phyloP scores from a whole-genome alignment of 1,140 invertebrate genomes.

The Listronotus bonariensis region DNA sequence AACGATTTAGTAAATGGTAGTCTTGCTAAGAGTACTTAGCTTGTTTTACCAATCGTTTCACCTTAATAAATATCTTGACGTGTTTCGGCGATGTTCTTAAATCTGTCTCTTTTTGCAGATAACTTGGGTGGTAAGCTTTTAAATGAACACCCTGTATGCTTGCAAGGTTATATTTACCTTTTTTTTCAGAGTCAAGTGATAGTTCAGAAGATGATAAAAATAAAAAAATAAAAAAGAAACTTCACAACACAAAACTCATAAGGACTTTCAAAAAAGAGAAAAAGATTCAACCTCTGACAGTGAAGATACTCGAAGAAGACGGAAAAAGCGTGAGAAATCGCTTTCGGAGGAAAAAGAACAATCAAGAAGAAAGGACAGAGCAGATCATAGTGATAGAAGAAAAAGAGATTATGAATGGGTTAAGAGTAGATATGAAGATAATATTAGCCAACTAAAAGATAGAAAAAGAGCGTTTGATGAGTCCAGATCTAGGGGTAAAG shows the following conservation, averaged over 20 bases:
- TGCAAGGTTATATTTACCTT: too few relatives aligned
- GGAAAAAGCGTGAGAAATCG: conserved; percentile 14
- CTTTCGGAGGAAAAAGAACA: conserved; percentile 12
- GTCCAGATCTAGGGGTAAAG: conserved; percentile 20
- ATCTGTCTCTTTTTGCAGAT: too few relatives aligned
- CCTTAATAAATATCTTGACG: too few relatives aligned
- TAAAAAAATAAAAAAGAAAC: conserved; percentile 48
- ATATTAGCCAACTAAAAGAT: conserved; percentile 29
- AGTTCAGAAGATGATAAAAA: conserved; percentile 43
- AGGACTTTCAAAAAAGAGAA: conserved; percentile 26
- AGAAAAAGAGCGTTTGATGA: conserved; percentile 32
- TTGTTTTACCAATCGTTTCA: too few relatives aligned
- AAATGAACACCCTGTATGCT: too few relatives aligned
- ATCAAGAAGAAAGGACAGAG: conserved; percentile 10
- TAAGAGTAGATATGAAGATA: conserved; percentile 37
- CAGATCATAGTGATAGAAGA: conserved; percentile 11
- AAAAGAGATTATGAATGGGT: conserved; percentile 37
- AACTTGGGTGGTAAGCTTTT: too few relatives aligned
- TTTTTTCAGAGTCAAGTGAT: conserved; percentile 27
- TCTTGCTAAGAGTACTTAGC: too few relatives aligned
- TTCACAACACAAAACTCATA: conserved; percentile 39
- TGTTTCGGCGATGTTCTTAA: too few relatives aligned
- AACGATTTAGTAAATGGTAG: too few relatives aligned
- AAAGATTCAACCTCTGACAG: not conserved
- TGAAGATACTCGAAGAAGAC: conserved; percentile 5